phyloP scores from a whole-genome alignment of 2,113 vertebrate species.

The Halichoerus grypus region DNA sequence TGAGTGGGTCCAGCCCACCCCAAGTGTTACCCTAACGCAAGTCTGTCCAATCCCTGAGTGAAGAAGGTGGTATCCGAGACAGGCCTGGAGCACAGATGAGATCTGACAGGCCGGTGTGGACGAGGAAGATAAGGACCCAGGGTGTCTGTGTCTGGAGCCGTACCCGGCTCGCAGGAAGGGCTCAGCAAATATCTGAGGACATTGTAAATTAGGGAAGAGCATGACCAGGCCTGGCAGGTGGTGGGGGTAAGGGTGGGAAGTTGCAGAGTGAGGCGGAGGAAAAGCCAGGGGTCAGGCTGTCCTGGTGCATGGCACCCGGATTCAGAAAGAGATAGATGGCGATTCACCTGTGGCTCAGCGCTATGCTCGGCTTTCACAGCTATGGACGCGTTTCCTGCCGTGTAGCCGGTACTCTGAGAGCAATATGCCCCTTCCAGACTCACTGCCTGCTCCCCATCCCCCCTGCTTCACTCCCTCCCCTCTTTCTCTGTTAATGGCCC shows the following conservation, averaged over 20 bases:
- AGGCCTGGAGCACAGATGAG: not conserved
- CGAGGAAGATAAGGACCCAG: not conserved
- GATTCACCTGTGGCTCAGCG: rapidly evolving
- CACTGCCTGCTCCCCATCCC: not conserved
- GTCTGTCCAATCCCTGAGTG: not conserved
- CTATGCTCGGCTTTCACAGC: rapidly evolving
- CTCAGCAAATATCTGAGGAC: not conserved
- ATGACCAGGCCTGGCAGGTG: not conserved
- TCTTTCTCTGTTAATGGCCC: not conserved
- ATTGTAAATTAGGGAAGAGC: not conserved
- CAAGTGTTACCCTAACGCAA: not conserved
- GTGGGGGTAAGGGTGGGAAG: rapidly evolving
- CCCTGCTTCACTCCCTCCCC: not conserved
- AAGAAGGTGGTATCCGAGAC: not conserved
- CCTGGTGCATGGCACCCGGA: rapidly evolving
- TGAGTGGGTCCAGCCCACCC: not conserved
- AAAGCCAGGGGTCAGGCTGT: not conserved
- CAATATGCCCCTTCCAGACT: not conserved
- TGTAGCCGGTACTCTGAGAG: rapidly evolving
- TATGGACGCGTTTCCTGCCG: rapidly evolving
- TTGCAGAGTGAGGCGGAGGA: not conserved
- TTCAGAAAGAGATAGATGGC: rapidly evolving
- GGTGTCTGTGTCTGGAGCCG: not conserved
- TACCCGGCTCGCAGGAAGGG: rapidly evolving
- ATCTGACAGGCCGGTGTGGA: rapidly evolving